Conservation (phyloP, 2,113 vertebrate species). For the Hiodon alosoides region DNA sequence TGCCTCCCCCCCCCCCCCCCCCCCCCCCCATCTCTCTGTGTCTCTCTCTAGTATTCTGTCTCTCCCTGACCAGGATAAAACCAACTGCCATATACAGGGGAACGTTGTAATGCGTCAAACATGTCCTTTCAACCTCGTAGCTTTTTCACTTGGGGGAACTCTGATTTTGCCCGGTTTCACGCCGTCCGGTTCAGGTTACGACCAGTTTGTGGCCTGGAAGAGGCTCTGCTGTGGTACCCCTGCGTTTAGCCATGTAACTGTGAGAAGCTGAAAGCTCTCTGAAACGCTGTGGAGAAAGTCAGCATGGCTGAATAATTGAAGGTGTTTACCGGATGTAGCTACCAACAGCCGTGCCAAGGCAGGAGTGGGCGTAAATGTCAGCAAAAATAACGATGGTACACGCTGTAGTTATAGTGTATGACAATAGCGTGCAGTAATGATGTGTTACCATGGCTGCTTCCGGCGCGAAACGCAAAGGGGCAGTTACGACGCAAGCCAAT, state of each 20-base stretch:
- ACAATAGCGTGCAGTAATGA: neutral
- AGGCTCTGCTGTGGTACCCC: too few relatives aligned
- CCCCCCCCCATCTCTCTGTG: neutral
- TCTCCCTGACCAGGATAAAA: too few relatives aligned
- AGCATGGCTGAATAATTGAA: too few relatives aligned
- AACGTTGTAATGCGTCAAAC: neutral
- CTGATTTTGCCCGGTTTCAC: neutral
- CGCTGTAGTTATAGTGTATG: neutral
- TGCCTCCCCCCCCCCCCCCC: neutral
- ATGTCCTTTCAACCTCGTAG: too few relatives aligned
- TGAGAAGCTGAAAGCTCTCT: too few relatives aligned
- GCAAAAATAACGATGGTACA: neutral
- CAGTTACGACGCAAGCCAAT: neutral
- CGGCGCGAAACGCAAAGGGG: neutral
- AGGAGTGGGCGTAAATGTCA: neutral
- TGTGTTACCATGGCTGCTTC: neutral
- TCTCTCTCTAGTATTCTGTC: neutral
- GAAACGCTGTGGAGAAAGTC: too few relatives aligned
- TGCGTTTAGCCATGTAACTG: too few relatives aligned
- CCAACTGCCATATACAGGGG: neutral
- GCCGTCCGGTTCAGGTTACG: too few relatives aligned
- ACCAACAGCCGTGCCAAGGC: neutral
- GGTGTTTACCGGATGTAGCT: neutral
- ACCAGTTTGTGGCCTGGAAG: too few relatives aligned
- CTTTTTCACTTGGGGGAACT: too few relatives aligned